Base-by-base conservation (phyloP, 53 echinoderm and acorn worm species). In the Actinopyga echinites region DNA sequence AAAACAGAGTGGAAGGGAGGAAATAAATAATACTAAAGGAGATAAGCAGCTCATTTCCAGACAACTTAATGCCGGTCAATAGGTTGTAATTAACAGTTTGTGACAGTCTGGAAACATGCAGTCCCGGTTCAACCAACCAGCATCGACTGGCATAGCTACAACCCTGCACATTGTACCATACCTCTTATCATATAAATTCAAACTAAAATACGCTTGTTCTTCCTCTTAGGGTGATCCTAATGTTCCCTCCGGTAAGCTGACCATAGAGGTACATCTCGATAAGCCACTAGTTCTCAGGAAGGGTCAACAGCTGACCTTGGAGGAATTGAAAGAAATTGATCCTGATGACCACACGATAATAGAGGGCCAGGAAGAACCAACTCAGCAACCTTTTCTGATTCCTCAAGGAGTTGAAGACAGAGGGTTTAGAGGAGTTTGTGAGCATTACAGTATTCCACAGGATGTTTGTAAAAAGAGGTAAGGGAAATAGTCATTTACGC, bases 201-300 rank as follows among this genome's bases (percentile, higher is more conserved):
- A n/a, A n/a, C n/a, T n/a, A n/a, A n/a, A n/a, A n/a, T n/a, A n/a
- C n/a, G n/a, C 8, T 8, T 44, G 44, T 44, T 44, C 44, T 44
- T 44, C 44, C 8, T 44, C n/a, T 28, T 83, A 99, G 99, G 99
- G 94, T 79, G 94, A 99, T 84, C 99, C 99, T n/a, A 99, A 99
- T 75, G 99, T 99, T 0, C 99, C 99, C 30, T 94, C 99, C 8
- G 74, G 84, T 54, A 92, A 99, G 84, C 55, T 92, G 30, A 92
- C 92, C 60, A 65, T 99, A 11, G 87, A 90, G 64, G 99, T 90
- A 12, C 88, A 94, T 64, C 87, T 99, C 0, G 89, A 92, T 32
- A 65, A 94, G 54, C 89, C 94, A 20, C 86, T 99, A 92, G 87
- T 99, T 5, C 89, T 99, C 32, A 82, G 61, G 38, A 69, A 12